Conservation (phyloP, 2,113 vertebrate species). For the Tachuris rubrigastra region DNA sequence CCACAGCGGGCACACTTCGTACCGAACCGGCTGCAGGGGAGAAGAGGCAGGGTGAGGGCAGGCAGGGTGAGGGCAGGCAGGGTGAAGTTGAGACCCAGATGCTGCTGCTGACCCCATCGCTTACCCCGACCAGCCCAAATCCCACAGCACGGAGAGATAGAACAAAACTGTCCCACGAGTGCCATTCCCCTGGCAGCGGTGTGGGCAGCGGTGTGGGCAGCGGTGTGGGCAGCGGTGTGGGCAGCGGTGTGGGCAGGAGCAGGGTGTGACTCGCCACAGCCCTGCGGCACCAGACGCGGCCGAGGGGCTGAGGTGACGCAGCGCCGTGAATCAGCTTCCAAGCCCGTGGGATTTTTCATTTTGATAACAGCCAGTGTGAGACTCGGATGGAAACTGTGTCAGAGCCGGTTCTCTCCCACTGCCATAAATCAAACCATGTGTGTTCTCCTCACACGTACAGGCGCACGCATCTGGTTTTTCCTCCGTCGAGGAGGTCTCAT, state of each 20-base stretch:
- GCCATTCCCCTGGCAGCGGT: too few species aligned
- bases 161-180: rapidly evolving
- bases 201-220: not conserved
- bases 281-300: not conserved
- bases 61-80: not conserved
- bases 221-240: not conserved
- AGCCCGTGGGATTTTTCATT: slow-evolving; percentile 11
- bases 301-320: not conserved
- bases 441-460: slow-evolving; percentile 16
- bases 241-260: rapidly evolving
- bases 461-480: not conserved
- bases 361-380: slow-evolving; percentile 35
- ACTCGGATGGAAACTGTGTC: slow-evolving; percentile 25
- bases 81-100: rapidly evolving
- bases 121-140: rapidly evolving
- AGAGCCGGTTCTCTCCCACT: not conserved
- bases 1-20: slow-evolving; percentile 96
- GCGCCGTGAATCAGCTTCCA: not conserved
- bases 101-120: rapidly evolving
- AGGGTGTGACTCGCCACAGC: rapidly evolving
- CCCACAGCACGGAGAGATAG: not conserved
- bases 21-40: slow-evolving; percentile 90
- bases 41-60: not conserved
- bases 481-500: slow-evolving; percentile 1
- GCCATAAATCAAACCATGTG: slow-evolving; percentile 57